Conservation (phyloP, 2,113 vertebrate species). For the Trichechus manatus region DNA sequence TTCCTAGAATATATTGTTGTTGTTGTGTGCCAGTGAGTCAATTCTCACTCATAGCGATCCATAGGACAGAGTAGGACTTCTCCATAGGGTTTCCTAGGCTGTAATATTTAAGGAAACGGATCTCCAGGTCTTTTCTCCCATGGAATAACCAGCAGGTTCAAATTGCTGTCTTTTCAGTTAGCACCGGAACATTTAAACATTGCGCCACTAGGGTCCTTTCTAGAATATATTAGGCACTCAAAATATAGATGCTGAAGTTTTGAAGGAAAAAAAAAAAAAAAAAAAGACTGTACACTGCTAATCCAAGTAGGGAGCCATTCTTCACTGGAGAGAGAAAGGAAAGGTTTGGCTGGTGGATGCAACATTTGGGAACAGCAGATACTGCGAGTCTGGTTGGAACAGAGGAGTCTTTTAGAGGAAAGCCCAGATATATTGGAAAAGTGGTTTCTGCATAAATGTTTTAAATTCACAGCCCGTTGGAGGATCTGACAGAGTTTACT, state of each 20-base stretch:
- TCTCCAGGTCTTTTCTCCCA: too few species aligned
- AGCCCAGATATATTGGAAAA: neutral
- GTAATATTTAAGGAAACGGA: too few species aligned
- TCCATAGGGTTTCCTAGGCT: too few species aligned
- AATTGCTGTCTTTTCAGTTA: too few species aligned
- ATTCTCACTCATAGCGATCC: neutral
- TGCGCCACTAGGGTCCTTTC: too few species aligned
- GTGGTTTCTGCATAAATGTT: neutral
- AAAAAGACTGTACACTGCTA: neutral
- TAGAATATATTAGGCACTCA: neutral
- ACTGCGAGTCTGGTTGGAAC: neutral
- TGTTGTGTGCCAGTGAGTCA: neutral
- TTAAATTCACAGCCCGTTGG: neutral
- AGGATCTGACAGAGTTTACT: neutral
- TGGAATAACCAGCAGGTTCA: too few species aligned
- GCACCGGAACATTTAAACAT: too few species aligned
- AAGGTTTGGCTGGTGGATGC: neutral
- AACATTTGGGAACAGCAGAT: neutral
- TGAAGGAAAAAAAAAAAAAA: neutral
- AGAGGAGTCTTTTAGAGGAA: neutral
- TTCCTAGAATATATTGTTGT: neutral
- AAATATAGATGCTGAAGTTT: neutral
- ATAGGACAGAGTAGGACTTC: neutral
- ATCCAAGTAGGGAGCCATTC: neutral
- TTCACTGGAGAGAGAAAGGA: neutral